phyloP scores from a whole-genome alignment of 2,797 vertebrate species.

The Petrocephalus sullivani region DNA sequence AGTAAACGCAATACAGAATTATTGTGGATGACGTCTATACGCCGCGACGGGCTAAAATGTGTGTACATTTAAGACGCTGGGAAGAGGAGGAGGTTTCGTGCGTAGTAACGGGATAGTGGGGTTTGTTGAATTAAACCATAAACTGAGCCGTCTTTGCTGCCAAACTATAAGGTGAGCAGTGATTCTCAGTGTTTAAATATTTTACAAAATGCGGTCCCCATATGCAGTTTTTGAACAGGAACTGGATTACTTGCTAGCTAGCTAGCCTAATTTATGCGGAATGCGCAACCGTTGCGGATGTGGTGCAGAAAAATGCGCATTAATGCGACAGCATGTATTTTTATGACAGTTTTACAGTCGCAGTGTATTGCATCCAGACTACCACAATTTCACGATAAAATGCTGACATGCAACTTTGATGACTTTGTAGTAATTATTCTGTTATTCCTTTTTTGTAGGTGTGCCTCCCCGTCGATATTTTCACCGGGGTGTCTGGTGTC shows the following conservation, averaged over 20 bases:
- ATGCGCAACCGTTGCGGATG: conserved; percentile 72
- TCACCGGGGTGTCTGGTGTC: conserved; percentile 11
- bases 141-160: neutral
- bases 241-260: conserved; percentile 27
- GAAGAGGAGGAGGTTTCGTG: conserved; percentile 22
- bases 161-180: conserved; percentile 49
- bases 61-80: conserved; percentile 47
- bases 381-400: neutral
- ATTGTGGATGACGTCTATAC: conserved; percentile 52
- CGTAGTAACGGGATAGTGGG: conserved; percentile 38
- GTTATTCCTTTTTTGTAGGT: conserved; percentile 24
- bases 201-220: neutral
- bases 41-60: conserved; percentile 55
- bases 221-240: neutral
- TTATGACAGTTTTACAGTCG: conserved; percentile 4
- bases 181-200: neutral
- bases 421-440: conserved; percentile 14
- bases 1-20: conserved; percentile 12
- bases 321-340: conserved; percentile 55
- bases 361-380: neutral
- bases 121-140: conserved; percentile 39
- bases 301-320: conserved; percentile 68
- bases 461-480: conserved; percentile 13
- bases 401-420: neutral
- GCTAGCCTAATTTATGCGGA: conserved; percentile 63